Evolutionary conservation across 2,113 vertebrate genomes (phyloP).

Genomic region (Heliornis fulica): DNA sequence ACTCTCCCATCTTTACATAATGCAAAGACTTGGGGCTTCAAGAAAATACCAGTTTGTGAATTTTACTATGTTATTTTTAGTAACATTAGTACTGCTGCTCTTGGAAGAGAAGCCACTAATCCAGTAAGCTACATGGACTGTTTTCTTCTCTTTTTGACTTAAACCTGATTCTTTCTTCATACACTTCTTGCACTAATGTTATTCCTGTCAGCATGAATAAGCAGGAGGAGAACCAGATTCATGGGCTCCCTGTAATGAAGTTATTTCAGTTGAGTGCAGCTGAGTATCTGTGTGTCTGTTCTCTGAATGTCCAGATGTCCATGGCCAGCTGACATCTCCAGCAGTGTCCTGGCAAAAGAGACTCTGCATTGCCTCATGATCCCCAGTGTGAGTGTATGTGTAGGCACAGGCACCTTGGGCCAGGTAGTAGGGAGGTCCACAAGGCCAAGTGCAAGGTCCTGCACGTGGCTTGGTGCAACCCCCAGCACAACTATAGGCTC

Average conservation of each 20-base stretch:
- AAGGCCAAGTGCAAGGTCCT: too few relatives aligned
- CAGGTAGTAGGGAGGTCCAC: too few relatives aligned
- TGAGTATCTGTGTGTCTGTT: background rate
- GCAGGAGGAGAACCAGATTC: background rate
- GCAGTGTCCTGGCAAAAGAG: background rate
- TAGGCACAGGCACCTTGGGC: background rate
- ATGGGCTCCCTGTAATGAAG: background rate
- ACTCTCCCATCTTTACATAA: background rate
- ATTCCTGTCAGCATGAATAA: background rate
- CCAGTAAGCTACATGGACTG: background rate
- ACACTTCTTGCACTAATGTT: background rate
- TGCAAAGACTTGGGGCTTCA: background rate
- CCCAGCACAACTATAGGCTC: too few relatives aligned
- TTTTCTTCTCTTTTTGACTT: background rate
- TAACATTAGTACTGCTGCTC: background rate
- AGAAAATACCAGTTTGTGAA: background rate
- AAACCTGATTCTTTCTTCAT: background rate
- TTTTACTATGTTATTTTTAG: too few relatives aligned
- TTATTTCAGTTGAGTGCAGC: background rate
- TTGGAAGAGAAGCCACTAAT: background rate
- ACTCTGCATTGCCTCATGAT: background rate
- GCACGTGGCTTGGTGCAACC: too few relatives aligned
- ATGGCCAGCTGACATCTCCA: background rate
- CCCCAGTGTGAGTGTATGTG: rapidly evolving
- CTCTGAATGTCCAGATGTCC: background rate